Evolutionary conservation across 2,888 invertebrate species (phyloP), one percentile per base, ranked within the genome.

Genomic region (Nymphalis urticae): DNA sequence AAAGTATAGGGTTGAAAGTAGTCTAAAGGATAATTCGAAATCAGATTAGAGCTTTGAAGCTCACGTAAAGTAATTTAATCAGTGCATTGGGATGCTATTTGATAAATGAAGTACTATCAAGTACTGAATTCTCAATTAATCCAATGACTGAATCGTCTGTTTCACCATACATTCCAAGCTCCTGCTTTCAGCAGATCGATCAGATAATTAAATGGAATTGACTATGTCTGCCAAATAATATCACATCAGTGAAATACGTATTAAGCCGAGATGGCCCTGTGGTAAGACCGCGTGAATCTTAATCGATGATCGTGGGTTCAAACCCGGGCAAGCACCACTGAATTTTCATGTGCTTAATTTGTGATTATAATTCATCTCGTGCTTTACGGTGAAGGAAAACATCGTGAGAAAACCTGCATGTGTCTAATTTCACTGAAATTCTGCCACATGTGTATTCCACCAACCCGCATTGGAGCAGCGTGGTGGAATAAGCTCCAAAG

Each of bases 51-150:
- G 48, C 48, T 32, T 48, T 27, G 19, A 21, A 62, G 54, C 54
- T 54, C 36, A 47, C 36, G 48, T 62, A 24, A 56, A 66, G 21
- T 66, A 62, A 62, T 66, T 66, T 19, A 60, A 32, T 54, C 62
- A 47, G 48, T 62, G 61, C 48, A 56, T 51, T 48, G 47, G 24
- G 53, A n/a, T 8, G 19, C 47, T 61, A 53, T 54, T 54, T 17
- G 61, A 48, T 54, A 54, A 62, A 21, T 62, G 61, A 62, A 61
- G 61, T 56, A 66, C 9, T 62, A 32, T 9, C 48, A 58, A 62
- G 47, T 36, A 5, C 21, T 59, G 24, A n/a, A 59, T 51, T 50
- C 27, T 19, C 58, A 58, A 58, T 58, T 58, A 36, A 58, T 42
- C 19, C 58, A 58, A 19, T 36, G 27, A 42, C 42, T 42, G 19